A percentile compares a stretch with the other conserved stretches of the same genome.
Evolutionary conservation across 2,797 vertebrate species (phyloP).

Genomic region (Rhinatrema bivittatum): DNA sequence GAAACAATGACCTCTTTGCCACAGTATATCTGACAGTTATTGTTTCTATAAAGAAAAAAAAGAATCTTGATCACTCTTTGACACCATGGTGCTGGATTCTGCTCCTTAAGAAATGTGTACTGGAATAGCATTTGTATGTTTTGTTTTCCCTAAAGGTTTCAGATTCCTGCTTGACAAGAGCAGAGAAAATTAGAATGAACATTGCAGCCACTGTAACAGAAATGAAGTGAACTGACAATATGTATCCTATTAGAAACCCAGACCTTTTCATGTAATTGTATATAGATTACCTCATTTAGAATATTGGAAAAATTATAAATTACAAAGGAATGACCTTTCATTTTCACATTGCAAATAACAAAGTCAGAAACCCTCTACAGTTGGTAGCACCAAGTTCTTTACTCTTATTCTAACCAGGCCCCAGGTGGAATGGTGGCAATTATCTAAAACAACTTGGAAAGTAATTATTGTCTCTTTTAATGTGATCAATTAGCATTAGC

Average conservation of each 20-base stretch:
- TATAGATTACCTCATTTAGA: no score
- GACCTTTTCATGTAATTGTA: no score
- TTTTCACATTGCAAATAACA: no score
- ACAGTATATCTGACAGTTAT: slow-evolving; percentile 23
- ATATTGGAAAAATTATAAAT: no score
- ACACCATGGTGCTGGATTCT: slow-evolving; percentile 51
- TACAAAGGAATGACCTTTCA: no score
- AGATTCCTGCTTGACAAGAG: slow-evolving; percentile 39
- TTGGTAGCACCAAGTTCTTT: no score
- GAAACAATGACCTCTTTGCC: no score
- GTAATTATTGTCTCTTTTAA: no score
- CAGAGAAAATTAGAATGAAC: slow-evolving; percentile 51
- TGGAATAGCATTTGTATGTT: slow-evolving; percentile 57
- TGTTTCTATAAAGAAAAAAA: slow-evolving; percentile 44
- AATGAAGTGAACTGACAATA: slow-evolving; percentile 19
- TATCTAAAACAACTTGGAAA: no score
- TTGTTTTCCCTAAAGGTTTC: slow-evolving; percentile 47
- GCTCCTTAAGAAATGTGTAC: slow-evolving; percentile 49
- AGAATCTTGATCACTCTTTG: slow-evolving; percentile 52
- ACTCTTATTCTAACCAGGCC: slow-evolving; percentile 6
- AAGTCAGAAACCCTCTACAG: no score
- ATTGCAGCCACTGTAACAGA: slow-evolving; percentile 18
- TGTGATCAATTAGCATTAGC: no score
- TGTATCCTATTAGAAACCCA: slow-evolving; percentile 30
- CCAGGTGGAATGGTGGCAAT: no score